Conservation (phyloP, 2,888 invertebrate genomes). For the Oxyteleia sp. region DNA sequence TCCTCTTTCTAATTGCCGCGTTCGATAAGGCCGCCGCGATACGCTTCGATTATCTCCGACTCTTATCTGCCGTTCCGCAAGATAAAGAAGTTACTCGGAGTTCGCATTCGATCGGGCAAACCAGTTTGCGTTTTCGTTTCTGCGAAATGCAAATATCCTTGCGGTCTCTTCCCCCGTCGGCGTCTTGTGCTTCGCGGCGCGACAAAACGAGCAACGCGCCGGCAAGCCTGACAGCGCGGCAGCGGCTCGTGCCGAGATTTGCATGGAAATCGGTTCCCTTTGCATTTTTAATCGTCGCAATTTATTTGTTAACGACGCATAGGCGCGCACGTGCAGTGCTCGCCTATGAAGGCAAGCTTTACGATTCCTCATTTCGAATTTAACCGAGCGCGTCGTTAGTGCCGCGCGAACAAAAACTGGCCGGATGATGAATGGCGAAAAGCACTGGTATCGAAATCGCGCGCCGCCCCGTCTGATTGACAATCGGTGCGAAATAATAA, state of each 20-base stretch:
- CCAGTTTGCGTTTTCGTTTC: slow-evolving; percentile 70
- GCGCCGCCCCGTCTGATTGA: slow-evolving; percentile 10
- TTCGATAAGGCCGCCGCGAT: slow-evolving; percentile 59
- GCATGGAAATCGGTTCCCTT: slow-evolving; percentile 59
- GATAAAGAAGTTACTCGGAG: slow-evolving; percentile 69
- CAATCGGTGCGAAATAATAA: slow-evolving; percentile 21
- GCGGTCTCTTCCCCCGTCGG: slow-evolving; percentile 40
- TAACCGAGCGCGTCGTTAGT: neutral
- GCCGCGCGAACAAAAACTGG: neutral
- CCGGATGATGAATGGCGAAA: slow-evolving; percentile 7
- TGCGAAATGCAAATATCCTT: slow-evolving; percentile 67
- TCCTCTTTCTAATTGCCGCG: slow-evolving; percentile 61
- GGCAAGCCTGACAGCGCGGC: slow-evolving; percentile 26
- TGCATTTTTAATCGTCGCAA: slow-evolving; percentile 59
- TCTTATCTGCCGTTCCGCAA: slow-evolving; percentile 57
- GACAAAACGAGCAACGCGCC: slow-evolving; percentile 50
- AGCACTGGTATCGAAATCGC: neutral
- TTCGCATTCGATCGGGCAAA: slow-evolving; percentile 52
- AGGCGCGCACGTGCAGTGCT: neutral
- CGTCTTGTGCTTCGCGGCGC: slow-evolving; percentile 7
- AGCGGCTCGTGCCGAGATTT: slow-evolving; percentile 69
- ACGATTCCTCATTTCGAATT: slow-evolving; percentile 9
- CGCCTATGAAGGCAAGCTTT: slow-evolving; percentile 1
- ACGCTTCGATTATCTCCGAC: slow-evolving; percentile 58
- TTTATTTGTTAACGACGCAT: slow-evolving; percentile 49